A percentile compares a stretch with the other conserved stretches of the same genome.
These are phyloP conservation scores for Tinea pellionella DNA, from an alignment of 2,888 invertebrate species.

Conservation along the genomic window DNA sequence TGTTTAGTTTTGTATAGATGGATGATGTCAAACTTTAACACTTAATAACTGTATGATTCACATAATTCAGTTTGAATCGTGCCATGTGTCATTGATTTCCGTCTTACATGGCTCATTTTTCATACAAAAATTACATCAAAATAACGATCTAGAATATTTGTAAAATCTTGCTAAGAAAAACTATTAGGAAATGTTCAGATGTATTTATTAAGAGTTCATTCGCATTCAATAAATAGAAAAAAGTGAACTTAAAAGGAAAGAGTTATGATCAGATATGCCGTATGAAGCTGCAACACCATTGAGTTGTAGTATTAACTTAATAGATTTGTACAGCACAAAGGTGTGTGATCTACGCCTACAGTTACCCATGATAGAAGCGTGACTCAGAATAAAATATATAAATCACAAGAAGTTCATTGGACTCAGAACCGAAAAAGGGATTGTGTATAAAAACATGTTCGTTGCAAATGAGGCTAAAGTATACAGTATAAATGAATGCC, in stretches of 20 bases:
- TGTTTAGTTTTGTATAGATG: not conserved
- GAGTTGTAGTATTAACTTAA: not conserved
- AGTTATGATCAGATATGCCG: slow-evolving; percentile 4
- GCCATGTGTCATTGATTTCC: not conserved
- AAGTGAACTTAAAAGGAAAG: not conserved
- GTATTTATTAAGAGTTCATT: not conserved
- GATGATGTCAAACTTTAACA: not conserved
- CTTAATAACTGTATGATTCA: not conserved
- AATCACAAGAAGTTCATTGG: slow-evolving; percentile 30
- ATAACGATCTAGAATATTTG: not conserved
- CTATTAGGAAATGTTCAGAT: not conserved
- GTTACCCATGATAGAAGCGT: slow-evolving; percentile 6
- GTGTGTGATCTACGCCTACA: slow-evolving; percentile 12
- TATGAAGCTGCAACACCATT: not conserved
- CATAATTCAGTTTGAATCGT: not conserved
- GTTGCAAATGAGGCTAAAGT: slow-evolving; percentile 33
- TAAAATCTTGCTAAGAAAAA: not conserved
- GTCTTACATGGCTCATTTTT: not conserved
- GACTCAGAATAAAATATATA: slow-evolving; percentile 14
- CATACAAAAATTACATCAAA: not conserved
- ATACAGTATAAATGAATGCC: slow-evolving; percentile 35
- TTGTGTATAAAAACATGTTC: slow-evolving; percentile 27
- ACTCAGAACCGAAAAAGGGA: slow-evolving; percentile 35
- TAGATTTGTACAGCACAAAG: slow-evolving; percentile 7
- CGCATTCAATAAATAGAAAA: not conserved